Base-by-base conservation (phyloP, 2,113 vertebrate species). In the Asarcornis scutulata region DNA sequence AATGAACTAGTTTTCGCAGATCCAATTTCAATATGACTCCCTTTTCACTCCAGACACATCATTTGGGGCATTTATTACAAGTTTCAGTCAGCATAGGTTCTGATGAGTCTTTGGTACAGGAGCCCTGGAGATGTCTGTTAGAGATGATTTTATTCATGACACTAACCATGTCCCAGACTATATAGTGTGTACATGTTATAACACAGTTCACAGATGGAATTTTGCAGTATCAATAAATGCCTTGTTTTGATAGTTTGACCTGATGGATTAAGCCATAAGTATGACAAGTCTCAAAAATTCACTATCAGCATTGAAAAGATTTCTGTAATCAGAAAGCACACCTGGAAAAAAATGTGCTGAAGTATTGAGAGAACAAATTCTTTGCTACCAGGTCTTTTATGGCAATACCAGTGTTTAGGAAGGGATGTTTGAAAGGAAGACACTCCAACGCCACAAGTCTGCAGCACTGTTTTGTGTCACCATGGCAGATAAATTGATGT, bases 401-500 rank as follows among this genome's bases (percentile, higher is more conserved):
- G 74, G 59, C 53, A 55, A 20, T 3, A 17, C 6, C 42, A 34
- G 18, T n/a, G 13, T 66, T 67, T 83, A n/a, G 25, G 29, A 12
- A n/a, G 21, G 18, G 20, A 29, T 17, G 23, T 13, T 85, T 22
- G 78, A 55, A 79, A 56, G 48, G 48, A 85, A 38, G 56, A 31
- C 17, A 26, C 44, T 48, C 15, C 55, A 21, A 0, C 1, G 25
- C 25, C 7, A 2, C 26, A 34, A 8, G 4, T 11, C 63, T 17
- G 22, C 22, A 53, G 20, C 8, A 1, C 7, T 34, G 52, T 8
- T 58, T 27, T 21, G 12, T 9, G 27, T 8, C 9, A 29, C 17
- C 68, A 36, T 18, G 63, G 22, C 58, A n/a, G 1, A 64, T 73
- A 38, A 80, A 34, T 3, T 8, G 34, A 17, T 53, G 38, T 5